Base-by-base conservation (phyloP, 2,113 vertebrate genomes). In the Nothoprocta perdicaria region DNA sequence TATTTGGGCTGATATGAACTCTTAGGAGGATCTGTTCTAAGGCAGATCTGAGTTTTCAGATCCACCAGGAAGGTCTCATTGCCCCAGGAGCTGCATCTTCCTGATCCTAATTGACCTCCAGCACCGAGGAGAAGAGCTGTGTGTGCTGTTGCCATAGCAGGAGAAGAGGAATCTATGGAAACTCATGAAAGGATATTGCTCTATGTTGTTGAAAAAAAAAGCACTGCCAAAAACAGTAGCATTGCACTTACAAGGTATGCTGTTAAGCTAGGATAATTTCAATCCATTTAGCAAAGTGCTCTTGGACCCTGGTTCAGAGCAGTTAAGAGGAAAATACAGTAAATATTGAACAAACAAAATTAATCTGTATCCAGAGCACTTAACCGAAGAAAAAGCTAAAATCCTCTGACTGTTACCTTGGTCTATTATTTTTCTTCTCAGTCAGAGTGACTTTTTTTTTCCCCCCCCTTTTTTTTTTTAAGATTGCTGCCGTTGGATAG, bases 241-340 rank as follows among this genome's bases (percentile, higher is more conserved):
- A 73, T 65, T 60, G 89, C 89, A 94, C 89, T 95, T 83, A 94
- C 43, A 74, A 61, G 89, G 61, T 86, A 80, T 0, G 61, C 82
- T 80, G 43, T 89, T 81, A 87, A 92, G 89, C 63, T 48, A 48
- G 73, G 65, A 86, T 95, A 85, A 96, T 96, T 94, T 94, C 95
- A 89, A 91, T 78, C 95, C 96, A 96, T 96, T 96, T 96, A 96
- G 61, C 89, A 96, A 96, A 96, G 94, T 96, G 92, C 84, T 96
- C 88, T 57, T 84, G 95, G 87, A 61, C 68, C 87, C 74, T 1
- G 0, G 87, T 94, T 87, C 82, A 91, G 76, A 92, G 91, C 65
- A 78, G 73, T 82, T 95, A 60, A 93, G 88, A 92, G 72, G 89
- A 88, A 89, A 92, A 95, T 61, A 83, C 2, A 84, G 88, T 66